Evolutionary conservation across 2,113 vertebrate genomes (phyloP).

Genomic region (Heterocephalus glaber): DNA sequence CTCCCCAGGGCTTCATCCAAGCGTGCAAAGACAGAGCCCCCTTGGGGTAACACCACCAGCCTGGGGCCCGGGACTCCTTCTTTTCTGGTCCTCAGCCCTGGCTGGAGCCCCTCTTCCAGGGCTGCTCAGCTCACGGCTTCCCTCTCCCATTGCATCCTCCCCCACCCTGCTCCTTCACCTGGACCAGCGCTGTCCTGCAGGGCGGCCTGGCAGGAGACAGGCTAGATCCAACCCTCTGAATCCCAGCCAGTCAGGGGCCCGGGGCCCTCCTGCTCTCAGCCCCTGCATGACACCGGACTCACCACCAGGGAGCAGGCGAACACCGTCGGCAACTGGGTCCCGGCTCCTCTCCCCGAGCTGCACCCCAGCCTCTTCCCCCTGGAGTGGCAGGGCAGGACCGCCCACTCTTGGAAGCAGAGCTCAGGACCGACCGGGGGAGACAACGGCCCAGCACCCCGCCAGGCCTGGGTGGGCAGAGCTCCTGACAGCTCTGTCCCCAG

Average conservation of each 20-base stretch:
- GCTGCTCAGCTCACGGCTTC: too few species aligned
- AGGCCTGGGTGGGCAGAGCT: neutral
- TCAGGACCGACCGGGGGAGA: neutral
- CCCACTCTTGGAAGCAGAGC: neutral
- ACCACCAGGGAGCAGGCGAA: slow-evolving; percentile 72
- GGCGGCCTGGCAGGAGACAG: neutral
- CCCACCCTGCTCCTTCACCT: neutral
- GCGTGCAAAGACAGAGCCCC: slow-evolving; percentile 88
- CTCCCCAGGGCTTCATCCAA: slow-evolving; percentile 85
- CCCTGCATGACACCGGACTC: neutral
- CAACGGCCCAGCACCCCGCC: neutral
- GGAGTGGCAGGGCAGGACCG: too few species aligned
- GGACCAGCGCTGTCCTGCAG: neutral
- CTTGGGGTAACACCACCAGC: slow-evolving; percentile 86
- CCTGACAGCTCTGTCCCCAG: neutral
- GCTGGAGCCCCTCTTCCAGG: neutral
- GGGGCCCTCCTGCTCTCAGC: too few species aligned
- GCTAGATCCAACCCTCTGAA: neutral
- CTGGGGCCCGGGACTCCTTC: slow-evolving; percentile 94
- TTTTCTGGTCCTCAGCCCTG: slow-evolving; percentile 83
- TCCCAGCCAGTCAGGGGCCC: accelerated
- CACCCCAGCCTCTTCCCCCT: too few species aligned
- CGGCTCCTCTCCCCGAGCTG: neutral
- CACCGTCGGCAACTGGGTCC: neutral
- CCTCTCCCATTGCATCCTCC: neutral